Evolutionary conservation across 2,113 vertebrate species (phyloP).

Genomic region (Heterotis niloticus): DNA sequence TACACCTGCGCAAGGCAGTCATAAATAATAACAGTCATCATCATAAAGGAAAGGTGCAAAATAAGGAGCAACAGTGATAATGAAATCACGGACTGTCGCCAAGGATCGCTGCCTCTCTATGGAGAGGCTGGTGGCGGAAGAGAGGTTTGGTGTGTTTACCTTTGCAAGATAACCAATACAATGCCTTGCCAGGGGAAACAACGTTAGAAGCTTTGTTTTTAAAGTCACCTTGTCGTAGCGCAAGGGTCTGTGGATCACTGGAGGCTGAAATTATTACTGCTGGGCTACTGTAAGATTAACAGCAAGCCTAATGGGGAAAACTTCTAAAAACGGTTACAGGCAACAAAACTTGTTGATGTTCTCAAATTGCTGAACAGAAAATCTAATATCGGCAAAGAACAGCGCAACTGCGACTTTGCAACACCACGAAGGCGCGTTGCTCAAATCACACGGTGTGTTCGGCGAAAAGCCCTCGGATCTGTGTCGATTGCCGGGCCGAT

Average conservation of each 20-base stretch:
- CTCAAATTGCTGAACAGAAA: constrained; percentile 31
- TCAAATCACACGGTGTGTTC: background rate
- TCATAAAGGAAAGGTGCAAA: background rate
- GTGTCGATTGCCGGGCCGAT: constrained; percentile 11
- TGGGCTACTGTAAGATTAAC: constrained; percentile 45
- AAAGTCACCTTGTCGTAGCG: constrained; percentile 22
- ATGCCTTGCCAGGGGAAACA: too few relatives aligned
- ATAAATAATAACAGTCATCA: constrained; percentile 6
- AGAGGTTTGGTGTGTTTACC: background rate
- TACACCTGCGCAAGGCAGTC: background rate
- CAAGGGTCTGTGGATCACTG: constrained; percentile 32
- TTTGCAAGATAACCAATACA: background rate
- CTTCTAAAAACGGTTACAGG: constrained; percentile 16
- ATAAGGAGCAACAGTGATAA: background rate
- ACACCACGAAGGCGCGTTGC: constrained; percentile 23
- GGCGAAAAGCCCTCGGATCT: constrained; percentile 25
- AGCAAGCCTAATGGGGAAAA: constrained; percentile 31
- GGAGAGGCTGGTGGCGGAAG: background rate
- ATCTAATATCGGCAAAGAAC: constrained; percentile 27
- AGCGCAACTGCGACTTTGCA: constrained; percentile 6
- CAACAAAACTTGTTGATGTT: constrained; percentile 16
- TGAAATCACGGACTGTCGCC: background rate
- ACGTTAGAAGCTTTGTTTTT: constrained; percentile 8
- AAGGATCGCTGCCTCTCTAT: background rate
- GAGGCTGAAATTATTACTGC: constrained; percentile 40